A percentile compares a stretch with the other conserved stretches of the same genome.
Evolutionary conservation across 2,888 invertebrate species (phyloP).

Genomic region (Megastigmus dorsalis): DNA sequence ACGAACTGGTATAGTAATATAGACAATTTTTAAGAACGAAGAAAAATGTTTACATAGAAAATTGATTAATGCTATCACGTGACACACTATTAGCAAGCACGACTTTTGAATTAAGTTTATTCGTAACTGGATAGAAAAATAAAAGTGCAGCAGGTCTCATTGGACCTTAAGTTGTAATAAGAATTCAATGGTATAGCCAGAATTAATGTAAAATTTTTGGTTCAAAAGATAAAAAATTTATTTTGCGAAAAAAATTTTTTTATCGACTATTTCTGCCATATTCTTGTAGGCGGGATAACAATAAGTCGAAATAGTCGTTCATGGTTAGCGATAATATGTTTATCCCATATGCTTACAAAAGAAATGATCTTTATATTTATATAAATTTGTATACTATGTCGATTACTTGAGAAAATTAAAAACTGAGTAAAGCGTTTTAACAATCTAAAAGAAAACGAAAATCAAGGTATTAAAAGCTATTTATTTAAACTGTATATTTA

Average conservation of each 20-base stretch:
- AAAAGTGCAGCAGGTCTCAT: too few relatives aligned
- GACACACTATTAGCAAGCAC: too few relatives aligned
- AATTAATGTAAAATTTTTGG: slow-evolving; percentile 10
- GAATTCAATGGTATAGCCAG: slow-evolving; percentile 30
- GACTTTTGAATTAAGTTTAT: not conserved
- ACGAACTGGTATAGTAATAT: too few relatives aligned
- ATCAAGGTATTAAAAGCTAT: not conserved
- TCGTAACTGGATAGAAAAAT: not conserved
- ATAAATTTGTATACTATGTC: not conserved
- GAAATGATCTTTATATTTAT: not conserved
- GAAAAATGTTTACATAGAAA: too few relatives aligned
- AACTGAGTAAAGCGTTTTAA: slow-evolving; percentile 39
- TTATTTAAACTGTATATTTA: not conserved
- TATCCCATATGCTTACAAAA: not conserved
- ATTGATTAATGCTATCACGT: too few relatives aligned
- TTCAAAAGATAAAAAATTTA: too few relatives aligned
- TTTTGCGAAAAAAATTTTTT: too few relatives aligned
- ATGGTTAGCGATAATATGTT: not conserved
- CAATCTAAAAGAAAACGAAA: slow-evolving; percentile 18
- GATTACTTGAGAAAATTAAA: slow-evolving; percentile 30
- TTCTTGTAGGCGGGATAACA: too few relatives aligned
- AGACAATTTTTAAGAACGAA: too few relatives aligned
- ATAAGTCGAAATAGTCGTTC: too few relatives aligned
- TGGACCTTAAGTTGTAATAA: slow-evolving; percentile 27
- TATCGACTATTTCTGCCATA: too few relatives aligned